Evolutionary conservation across 2,888 invertebrate species (phyloP).

Genomic region (Empis stercorea): DNA sequence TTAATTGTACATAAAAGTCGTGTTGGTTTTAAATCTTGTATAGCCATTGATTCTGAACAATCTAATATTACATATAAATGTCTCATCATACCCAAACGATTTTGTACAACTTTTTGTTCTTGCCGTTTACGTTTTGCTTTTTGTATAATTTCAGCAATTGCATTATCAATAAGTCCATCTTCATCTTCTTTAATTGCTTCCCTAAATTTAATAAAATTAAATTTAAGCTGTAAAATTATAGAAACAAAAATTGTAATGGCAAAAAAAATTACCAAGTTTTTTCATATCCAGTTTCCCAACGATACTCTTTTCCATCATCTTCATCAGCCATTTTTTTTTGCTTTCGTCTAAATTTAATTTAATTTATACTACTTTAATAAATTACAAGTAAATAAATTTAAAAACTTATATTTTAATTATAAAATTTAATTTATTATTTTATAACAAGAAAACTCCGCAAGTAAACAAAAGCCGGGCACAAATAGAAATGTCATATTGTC

Average conservation of each 20-base stretch:
- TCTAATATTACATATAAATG: slow-evolving; percentile 87
- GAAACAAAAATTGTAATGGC: neutral
- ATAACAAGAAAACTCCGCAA: too few species aligned
- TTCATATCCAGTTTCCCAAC: slow-evolving; percentile 92
- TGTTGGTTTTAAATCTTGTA: slow-evolving; percentile 91
- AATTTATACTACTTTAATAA: too few species aligned
- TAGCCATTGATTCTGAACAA: slow-evolving; percentile 87
- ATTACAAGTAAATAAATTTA: too few species aligned
- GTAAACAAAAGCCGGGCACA: too few species aligned
- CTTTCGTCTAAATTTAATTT: too few species aligned
- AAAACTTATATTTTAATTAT: too few species aligned
- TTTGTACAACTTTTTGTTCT: slow-evolving; percentile 56
- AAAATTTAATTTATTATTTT: too few species aligned
- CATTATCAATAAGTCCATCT: slow-evolving; percentile 78
- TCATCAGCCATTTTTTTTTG: slow-evolving; percentile 41
- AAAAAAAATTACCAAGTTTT: slow-evolving; percentile 63
- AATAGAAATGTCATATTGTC: too few species aligned
- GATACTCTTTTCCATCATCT: slow-evolving; percentile 76
- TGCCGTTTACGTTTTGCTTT: slow-evolving; percentile 73
- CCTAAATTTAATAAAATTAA: slow-evolving; percentile 39
- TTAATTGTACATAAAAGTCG: slow-evolving; percentile 76
- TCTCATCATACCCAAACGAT: slow-evolving; percentile 96
- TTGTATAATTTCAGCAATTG: slow-evolving; percentile 83
- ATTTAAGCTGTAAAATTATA: slow-evolving; percentile 1
- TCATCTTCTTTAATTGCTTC: slow-evolving; percentile 95